A percentile compares a stretch with the other conserved stretches of the same genome.
Conservation (phyloP, 2,113 vertebrate species). For the Naja naja region DNA sequence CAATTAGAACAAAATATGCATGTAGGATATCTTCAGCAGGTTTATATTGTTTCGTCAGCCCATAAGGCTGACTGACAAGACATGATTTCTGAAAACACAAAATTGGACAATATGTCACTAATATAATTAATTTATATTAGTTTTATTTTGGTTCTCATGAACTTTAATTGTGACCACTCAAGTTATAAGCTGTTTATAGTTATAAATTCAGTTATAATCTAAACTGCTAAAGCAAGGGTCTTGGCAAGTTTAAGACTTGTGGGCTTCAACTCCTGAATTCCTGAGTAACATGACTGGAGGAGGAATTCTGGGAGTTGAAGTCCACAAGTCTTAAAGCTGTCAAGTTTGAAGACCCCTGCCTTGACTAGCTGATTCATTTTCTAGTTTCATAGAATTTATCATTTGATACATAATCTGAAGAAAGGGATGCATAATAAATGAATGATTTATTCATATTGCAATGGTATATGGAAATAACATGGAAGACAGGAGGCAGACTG, state of each 20-base stretch:
- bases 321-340: too few species aligned
- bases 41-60: not conserved
- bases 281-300: too few species aligned
- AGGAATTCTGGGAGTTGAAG: too few species aligned
- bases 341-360: too few species aligned
- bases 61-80: not conserved
- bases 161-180: not conserved
- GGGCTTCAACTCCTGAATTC: too few species aligned
- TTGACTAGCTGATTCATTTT: not conserved
- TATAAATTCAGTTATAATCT: not conserved
- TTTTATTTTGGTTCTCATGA: not conserved
- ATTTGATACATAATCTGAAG: not conserved
- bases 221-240: not conserved
- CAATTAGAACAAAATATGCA: not conserved
- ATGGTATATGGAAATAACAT: not conserved
- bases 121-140: not conserved
- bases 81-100: not conserved
- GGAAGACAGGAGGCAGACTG: not conserved
- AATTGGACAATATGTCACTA: not conserved
- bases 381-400: not conserved
- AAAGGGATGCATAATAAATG: not conserved
- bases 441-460: not conserved
- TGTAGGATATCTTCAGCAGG: not conserved
- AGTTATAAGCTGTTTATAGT: not conserved
- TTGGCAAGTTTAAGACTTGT: too few species aligned